A percentile compares a stretch with the other conserved stretches of the same genome.
phyloP scores from a whole-genome alignment of 2,113 vertebrate species.

The Sceloporus undulatus region DNA sequence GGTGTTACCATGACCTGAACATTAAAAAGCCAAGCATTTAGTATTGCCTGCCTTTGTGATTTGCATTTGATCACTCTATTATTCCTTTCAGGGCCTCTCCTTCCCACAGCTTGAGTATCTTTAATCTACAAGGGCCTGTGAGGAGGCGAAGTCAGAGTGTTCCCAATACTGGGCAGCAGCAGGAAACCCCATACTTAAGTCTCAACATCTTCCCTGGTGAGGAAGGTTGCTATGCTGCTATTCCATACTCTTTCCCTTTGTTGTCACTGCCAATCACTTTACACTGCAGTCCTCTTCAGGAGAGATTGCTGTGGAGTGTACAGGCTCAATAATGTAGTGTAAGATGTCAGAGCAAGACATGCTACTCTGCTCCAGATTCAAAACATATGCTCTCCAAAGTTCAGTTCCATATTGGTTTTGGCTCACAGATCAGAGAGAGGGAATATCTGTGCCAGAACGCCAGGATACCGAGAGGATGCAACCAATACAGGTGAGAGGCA shows the following conservation, averaged over 20 bases:
- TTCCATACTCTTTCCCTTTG: neutral
- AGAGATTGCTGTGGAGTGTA: neutral
- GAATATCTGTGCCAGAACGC: constrained; percentile 23
- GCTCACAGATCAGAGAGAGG: constrained; percentile 57
- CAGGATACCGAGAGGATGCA: neutral
- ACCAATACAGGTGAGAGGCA: constrained; percentile 5
- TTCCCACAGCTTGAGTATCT: constrained; percentile 48
- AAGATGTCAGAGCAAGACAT: too few relatives aligned
- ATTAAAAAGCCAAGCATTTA: neutral
- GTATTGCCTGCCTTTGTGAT: neutral
- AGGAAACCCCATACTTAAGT: constrained; percentile 38
- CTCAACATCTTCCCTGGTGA: constrained; percentile 49
- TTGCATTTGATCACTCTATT: constrained; percentile 11
- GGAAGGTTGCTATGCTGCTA: neutral
- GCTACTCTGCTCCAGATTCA: too few relatives aligned
- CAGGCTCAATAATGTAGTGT: too few relatives aligned
- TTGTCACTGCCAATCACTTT: too few relatives aligned
- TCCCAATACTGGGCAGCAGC: constrained; percentile 32
- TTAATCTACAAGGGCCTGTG: neutral
- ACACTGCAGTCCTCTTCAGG: neutral
- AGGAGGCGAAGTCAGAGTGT: constrained; percentile 39
- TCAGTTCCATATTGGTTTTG: constrained; percentile 32
- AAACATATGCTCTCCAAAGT: too few relatives aligned
- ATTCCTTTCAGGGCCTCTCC: constrained; percentile 57
- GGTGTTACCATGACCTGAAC: neutral